Base-by-base conservation (phyloP, 2,797 vertebrate species). In the Odontamblyopus lacepedii region DNA sequence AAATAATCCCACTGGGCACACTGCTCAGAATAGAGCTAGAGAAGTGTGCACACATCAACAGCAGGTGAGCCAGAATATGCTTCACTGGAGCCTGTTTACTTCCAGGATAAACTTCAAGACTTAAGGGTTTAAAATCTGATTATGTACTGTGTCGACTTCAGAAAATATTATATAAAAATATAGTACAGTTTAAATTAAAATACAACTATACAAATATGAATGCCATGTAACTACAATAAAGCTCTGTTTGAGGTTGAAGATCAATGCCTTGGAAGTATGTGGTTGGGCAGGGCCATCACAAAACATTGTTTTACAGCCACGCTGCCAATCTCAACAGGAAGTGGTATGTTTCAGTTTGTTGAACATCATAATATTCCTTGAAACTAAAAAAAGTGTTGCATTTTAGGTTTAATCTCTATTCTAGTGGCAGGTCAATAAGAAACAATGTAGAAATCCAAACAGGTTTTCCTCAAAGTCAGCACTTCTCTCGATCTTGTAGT, bases 321-420 rank as follows among this genome's bases (percentile, higher is more conserved):
- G 69, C 84, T 87, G 83, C 87, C 85, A 78, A 79, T 85, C 63
- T 78, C 74, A 78, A 73, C 85, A 90, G 90, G 89, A 93, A 90
- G 88, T 87, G 89, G 90, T 84, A 69, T 0, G 56, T 72, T 70
- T 76, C 65, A 23, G 8, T 66, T 61, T 61, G 62, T 67, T 73
- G 64, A 73, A 57, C 57, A 18, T 62, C 41, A 67, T 15, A 23
- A 56, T 56, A 23, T n/a, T 19, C 9, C 53, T 56, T 27, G 30
- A 30, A 19, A 29, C 26, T 27, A 23, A 60, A 6, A 23, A 7
- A 30, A 11, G 11, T 5, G 27, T 16, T 13, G 56, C 23, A 57
- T 27, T 48, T 44, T 57, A 12, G 56, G 51, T 7, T 27, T 26
- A 27, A 13, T 26, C 26, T 57, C 8, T 26, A 23, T 56, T 57